These are phyloP conservation scores for Cercopithecus neglectus DNA, from an alignment of 2,797 vertebrate species.

Conservation along the genomic window DNA sequence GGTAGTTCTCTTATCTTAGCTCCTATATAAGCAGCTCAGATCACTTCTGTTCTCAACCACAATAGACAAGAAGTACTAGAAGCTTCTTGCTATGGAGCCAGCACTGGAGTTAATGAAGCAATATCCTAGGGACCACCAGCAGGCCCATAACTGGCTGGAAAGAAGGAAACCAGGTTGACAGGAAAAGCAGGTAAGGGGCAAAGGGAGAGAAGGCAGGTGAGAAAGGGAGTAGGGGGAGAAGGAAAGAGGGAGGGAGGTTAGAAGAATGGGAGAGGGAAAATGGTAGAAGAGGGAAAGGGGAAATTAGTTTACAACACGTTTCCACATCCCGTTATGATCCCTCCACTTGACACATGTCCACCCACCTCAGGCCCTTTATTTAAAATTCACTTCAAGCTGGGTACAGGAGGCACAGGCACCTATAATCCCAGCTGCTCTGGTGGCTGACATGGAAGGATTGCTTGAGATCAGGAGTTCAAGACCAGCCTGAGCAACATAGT, in stretches of 20 bases:
- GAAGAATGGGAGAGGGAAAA: background rate
- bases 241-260: background rate
- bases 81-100: background rate
- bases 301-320: background rate
- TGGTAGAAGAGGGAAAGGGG: background rate
- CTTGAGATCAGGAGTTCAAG: background rate
- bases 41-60: background rate
- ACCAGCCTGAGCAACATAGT: background rate
- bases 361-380: background rate
- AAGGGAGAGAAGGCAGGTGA: background rate
- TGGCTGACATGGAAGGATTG: background rate
- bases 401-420: background rate
- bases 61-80: background rate
- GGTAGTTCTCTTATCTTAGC: background rate
- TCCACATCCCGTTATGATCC: background rate
- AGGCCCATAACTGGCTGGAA: background rate
- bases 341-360: background rate
- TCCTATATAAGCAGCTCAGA: background rate
- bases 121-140: background rate
- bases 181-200: background rate
- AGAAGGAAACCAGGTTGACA: background rate
- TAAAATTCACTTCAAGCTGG: constrained; percentile 12
- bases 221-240: background rate
- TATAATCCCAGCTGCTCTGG: background rate
- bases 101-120: background rate